These are phyloP conservation scores for Drosophila sordidula DNA, from an alignment of 2,888 invertebrate species.

Conservation along the genomic window DNA sequence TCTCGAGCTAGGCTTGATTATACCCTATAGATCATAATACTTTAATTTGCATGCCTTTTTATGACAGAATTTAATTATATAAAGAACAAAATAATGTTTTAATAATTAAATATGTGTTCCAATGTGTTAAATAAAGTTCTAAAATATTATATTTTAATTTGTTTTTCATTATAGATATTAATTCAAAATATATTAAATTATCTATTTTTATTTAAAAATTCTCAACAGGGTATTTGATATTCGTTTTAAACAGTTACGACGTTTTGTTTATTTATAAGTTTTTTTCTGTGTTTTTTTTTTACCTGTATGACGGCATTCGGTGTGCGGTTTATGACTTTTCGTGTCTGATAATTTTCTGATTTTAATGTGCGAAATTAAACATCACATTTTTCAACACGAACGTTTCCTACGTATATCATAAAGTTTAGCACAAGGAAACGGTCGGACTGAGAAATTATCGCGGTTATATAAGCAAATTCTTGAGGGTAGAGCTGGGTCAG, in stretches of 20 bases:
- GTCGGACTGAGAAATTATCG: not conserved
- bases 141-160: no score
- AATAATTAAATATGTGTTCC: no score
- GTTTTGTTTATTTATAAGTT: not conserved
- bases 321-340: slow-evolving; percentile 82
- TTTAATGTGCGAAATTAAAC: slow-evolving; percentile 84
- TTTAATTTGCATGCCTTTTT: not conserved
- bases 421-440: slow-evolving; percentile 43
- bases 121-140: no score
- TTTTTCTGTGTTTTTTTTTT: slow-evolving; percentile 15
- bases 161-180: no score
- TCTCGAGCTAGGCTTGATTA: not conserved
- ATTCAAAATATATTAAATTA: not conserved
- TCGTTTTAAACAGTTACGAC: not conserved
- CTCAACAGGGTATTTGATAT: slow-evolving; percentile 16
- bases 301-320: slow-evolving; percentile 64
- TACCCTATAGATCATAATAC: slow-evolving; percentile 4
- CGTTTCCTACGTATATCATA: slow-evolving; percentile 60
- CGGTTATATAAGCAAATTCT: not conserved
- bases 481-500: no score
- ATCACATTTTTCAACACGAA: slow-evolving; percentile 84
- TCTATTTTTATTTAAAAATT: not conserved
- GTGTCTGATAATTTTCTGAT: slow-evolving; percentile 83
- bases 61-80: no score
- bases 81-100: no score